Evolutionary conservation across 2,113 vertebrate genomes (phyloP), one percentile per base, ranked within the genome.

Genomic region (Brachionichthys hirsutus): DNA sequence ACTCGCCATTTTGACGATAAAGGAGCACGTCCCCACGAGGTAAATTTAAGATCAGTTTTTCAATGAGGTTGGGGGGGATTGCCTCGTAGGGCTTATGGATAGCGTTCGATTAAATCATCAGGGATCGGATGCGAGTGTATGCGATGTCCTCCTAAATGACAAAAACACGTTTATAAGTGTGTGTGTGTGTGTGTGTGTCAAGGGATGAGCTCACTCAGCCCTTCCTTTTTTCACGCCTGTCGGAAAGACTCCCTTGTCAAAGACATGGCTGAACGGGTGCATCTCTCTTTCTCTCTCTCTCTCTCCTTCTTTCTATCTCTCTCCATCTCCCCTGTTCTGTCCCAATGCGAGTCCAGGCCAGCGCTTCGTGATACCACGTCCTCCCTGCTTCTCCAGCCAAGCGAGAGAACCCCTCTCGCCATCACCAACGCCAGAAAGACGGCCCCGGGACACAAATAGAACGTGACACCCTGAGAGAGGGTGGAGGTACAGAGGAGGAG

Each of bases 161-260:
- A 55, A 69, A 73, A 80, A 61, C 47, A 41, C 47, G 62, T 56
- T 15, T n/a, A 48, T 47, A 36, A 38, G 47, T 53, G 20, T 56
- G 55, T 38, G 75, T 72, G 47, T 12, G 19, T 24, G 20, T 20
- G 46, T 17, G 19, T 24, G 47, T 66, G 58, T 75, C 52, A 67
- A 46, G 65, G 46, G 60, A 70, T 67, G 77, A 71, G 83, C 81
- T 86, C 77, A 73, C 68, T 83, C 78, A 83, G 86, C 76, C 84
- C 73, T 85, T 82, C 82, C 72, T 78, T 78, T 81, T 75, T 86
- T 86, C 85, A 85, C 77, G 84, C 82, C 84, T 89, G 88, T 89
- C 85, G 81, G 79, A 88, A 87, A 85, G 75, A 80, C 79, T 89
- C 60, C 78, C 85, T 83, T 81, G 80, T 88, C 88, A 88, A 81